Conservation (phyloP, 2,888 invertebrate genomes). For the Pardosa pseudoannulata region DNA sequence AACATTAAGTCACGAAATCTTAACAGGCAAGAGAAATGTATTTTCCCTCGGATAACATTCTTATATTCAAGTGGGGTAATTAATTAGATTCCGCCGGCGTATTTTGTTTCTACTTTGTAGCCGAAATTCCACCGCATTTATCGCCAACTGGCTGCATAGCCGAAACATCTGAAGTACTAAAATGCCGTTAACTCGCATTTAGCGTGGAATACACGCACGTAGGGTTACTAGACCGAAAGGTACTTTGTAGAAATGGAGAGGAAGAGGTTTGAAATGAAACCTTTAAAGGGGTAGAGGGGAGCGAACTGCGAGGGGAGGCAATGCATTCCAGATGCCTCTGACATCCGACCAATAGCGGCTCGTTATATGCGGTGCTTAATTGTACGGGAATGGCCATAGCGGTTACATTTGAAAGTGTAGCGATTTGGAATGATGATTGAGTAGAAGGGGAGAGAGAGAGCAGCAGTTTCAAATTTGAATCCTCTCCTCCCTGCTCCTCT, state of each 20-base stretch:
- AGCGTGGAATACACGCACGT: background rate
- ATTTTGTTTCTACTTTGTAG: no score
- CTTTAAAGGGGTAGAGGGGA: constrained; percentile 49
- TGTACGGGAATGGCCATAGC: constrained; percentile 43
- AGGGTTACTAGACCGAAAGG: constrained; percentile 37
- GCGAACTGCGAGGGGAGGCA: constrained; percentile 3
- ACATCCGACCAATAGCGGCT: constrained; percentile 58
- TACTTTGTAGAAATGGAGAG: background rate
- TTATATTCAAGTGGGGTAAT: no score
- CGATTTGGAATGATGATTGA: constrained; percentile 28
- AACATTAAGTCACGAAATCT: no score
- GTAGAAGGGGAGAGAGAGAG: background rate
- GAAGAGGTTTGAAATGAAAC: constrained; percentile 30
- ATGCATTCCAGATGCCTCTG: constrained; percentile 56
- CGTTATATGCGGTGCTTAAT: constrained; percentile 47
- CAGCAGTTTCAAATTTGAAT: constrained; percentile 32
- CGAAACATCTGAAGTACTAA: background rate
- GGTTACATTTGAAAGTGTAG: constrained; percentile 44
- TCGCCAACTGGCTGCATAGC: background rate
- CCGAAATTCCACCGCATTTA: background rate
- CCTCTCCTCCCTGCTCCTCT: background rate
- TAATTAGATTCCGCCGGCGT: no score
- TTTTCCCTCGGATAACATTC: no score
- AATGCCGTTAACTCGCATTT: background rate
- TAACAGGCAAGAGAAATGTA: no score